phyloP scores from a whole-genome alignment of 1,140 invertebrate species.

The Diuraphis noxia region DNA sequence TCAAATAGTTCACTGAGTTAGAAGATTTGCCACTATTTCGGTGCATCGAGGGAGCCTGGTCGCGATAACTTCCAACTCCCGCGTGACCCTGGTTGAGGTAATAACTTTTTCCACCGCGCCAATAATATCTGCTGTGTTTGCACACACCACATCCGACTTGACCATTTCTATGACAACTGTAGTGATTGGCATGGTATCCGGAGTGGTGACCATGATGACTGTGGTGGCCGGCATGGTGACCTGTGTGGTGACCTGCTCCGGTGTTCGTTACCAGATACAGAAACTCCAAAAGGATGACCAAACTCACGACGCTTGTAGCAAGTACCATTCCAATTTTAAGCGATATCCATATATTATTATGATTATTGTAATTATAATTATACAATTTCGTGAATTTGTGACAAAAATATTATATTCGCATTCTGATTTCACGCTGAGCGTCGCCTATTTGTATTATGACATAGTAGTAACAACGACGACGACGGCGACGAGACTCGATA shows the following conservation, averaged over 20 bases:
- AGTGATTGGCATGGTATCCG: no score
- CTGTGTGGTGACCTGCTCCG: neutral
- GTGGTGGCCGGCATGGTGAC: neutral
- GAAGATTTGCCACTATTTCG: neutral
- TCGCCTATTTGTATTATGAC: neutral
- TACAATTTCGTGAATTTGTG: neutral
- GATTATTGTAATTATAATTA: neutral
- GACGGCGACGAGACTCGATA: neutral
- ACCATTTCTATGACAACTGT: neutral
- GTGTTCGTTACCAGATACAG: neutral
- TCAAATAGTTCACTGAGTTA: neutral
- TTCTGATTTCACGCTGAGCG: neutral
- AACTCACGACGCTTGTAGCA: neutral
- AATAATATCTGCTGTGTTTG: neutral
- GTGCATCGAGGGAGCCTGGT: neutral
- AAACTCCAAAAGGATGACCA: neutral
- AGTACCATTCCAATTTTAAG: neutral
- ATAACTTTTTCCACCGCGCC: neutral
- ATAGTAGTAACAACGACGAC: neutral
- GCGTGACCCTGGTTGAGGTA: neutral
- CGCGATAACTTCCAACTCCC: neutral
- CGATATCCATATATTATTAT: neutral
- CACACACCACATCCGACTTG: neutral
- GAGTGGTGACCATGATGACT: neutral
- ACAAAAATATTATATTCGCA: neutral